Evolutionary conservation across 2,113 vertebrate genomes (phyloP).

Genomic region (Ciconia stormi): DNA sequence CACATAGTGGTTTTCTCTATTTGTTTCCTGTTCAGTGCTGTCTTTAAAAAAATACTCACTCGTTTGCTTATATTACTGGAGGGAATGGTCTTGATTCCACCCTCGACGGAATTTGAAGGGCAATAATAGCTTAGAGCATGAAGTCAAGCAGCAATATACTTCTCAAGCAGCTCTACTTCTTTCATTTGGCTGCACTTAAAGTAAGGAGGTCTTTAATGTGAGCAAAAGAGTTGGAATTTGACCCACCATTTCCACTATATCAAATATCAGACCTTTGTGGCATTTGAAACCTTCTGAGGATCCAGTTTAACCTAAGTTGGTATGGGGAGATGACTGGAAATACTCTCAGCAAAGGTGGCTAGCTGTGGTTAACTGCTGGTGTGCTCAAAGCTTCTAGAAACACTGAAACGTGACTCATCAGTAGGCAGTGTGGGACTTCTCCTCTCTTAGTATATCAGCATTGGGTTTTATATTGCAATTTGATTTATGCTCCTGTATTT

Average conservation of each 20-base stretch:
- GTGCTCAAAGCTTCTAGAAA: not conserved
- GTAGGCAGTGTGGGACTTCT: not conserved
- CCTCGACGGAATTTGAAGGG: not conserved
- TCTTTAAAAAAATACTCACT: constrained; percentile 20
- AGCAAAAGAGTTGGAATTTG: not conserved
- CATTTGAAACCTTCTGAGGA: not conserved
- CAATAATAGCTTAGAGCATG: not conserved
- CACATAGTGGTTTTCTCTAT: constrained; percentile 19
- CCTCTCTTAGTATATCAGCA: not conserved
- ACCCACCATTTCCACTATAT: not conserved
- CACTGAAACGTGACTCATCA: not conserved
- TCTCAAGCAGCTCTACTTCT: not conserved
- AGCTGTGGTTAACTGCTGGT: not conserved
- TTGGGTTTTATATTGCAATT: not conserved
- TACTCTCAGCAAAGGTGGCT: not conserved
- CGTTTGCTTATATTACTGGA: not conserved
- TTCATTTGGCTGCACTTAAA: not conserved
- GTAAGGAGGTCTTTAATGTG: not conserved
- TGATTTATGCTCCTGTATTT: not conserved
- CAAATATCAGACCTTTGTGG: not conserved
- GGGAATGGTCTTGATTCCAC: not conserved
- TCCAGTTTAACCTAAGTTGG: not conserved
- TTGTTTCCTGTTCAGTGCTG: constrained; percentile 7
- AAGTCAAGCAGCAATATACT: not conserved
- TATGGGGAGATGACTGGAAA: not conserved